A percentile compares a stretch with the other conserved stretches of the same genome.
Conservation (phyloP, 2,797 vertebrate species). For the Anguilla obscura region DNA sequence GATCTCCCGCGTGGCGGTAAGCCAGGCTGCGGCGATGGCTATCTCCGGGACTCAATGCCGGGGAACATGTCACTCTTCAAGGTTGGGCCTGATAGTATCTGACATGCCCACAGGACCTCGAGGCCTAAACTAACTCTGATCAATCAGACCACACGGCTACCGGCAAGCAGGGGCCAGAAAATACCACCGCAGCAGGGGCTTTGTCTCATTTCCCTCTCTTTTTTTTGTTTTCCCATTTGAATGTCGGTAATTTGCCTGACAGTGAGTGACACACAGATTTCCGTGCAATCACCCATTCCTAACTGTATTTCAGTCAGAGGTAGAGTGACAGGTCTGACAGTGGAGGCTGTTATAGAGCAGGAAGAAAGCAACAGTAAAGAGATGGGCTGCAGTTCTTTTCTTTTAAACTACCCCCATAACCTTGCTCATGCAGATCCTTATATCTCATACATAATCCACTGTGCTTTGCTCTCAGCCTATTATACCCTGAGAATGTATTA, state of each 20-base stretch:
- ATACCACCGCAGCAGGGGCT: not conserved
- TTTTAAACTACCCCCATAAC: not conserved
- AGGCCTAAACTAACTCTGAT: not conserved
- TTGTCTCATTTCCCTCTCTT: not conserved
- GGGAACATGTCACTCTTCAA: constrained; percentile 5
- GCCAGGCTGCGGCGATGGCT: not conserved
- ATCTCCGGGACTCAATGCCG: not conserved
- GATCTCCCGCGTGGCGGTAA: not conserved
- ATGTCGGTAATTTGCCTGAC: not conserved
- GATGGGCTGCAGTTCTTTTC: not conserved
- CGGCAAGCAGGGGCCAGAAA: not conserved
- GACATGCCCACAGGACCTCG: constrained; percentile 2
- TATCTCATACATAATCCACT: too few relatives aligned
- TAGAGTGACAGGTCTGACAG: not conserved
- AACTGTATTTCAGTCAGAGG: not conserved
- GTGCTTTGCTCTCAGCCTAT: not conserved
- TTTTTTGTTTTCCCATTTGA: not conserved
- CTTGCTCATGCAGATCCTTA: not conserved
- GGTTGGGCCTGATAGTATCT: not conserved
- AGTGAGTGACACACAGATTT: not conserved
- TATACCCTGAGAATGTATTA: not conserved
- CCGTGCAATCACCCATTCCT: not conserved
- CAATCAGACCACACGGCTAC: not conserved
- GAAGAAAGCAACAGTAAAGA: not conserved
- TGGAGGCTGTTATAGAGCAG: not conserved